Conservation (phyloP, 2,113 vertebrate genomes). For the Rhinolophus ferrumequinum region DNA sequence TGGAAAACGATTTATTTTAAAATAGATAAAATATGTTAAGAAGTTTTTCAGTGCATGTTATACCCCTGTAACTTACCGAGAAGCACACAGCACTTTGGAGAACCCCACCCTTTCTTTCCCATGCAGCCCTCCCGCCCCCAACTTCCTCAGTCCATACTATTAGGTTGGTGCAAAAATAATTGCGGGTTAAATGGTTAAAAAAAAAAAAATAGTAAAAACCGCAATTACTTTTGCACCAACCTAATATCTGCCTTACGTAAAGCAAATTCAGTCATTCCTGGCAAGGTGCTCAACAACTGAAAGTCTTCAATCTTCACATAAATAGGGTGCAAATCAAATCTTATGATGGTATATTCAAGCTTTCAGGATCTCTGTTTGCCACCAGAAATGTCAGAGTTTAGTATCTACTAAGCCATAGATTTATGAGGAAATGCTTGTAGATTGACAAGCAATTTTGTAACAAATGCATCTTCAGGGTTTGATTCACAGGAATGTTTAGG, state of each 20-base stretch:
- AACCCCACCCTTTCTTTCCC: not conserved
- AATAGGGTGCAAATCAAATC: constrained; percentile 75
- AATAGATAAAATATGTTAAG: not conserved
- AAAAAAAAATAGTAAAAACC: no score
- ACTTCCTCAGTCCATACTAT: not conserved
- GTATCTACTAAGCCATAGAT: constrained; percentile 75
- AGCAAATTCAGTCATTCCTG: constrained; percentile 62
- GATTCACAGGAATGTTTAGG: constrained; percentile 68
- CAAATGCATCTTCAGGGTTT: constrained; percentile 70
- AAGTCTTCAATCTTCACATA: constrained; percentile 77
- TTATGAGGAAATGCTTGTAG: constrained; percentile 78
- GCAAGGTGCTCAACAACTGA: constrained; percentile 62
- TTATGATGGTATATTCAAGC: constrained; percentile 67
- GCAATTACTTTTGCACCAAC: no score
- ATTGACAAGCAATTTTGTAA: constrained; percentile 80
- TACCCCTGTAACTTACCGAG: not conserved
- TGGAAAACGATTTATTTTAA: not conserved
- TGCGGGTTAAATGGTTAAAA: no score
- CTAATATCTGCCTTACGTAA: constrained; percentile 59
- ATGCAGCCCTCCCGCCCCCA: not conserved
- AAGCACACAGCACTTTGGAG: not conserved
- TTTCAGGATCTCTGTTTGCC: constrained; percentile 73
- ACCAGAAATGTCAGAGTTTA: constrained; percentile 76
- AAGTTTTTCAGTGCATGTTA: not conserved
- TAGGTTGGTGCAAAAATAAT: no score